Evolutionary conservation across 2,797 vertebrate genomes (phyloP), one percentile per base, ranked within the genome.

Genomic region (Enteromius treurensis): DNA sequence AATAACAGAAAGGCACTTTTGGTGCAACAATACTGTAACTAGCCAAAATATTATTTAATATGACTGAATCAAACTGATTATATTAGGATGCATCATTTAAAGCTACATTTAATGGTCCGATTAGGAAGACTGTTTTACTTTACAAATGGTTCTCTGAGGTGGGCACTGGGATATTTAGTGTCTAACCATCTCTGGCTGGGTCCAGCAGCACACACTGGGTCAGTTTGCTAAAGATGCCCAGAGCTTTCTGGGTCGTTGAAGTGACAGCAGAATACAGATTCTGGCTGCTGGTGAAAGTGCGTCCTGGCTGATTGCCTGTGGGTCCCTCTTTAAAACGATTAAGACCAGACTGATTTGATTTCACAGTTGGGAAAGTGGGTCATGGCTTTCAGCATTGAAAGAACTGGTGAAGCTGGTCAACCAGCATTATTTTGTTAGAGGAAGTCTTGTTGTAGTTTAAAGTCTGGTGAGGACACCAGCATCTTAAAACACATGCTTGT

Each of bases 341-440:
- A 60, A 64, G 71, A 71, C 47, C 13, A 42, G 79, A 45, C 34
- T 85, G 74, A 85, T 82, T 82, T 55, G 67, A 82, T 85, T 85
- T 85, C 42, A 76, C 40, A 73, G 70, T 49, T 49, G 23, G 77
- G 26, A 79, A 80, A 76, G 85, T 83, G 70, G 80, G 84, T 82
- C 80, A 82, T 34, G 75, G 49, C 53, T 77, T 53, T 83, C 40
- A 69, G 65, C 65, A 60, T 26, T 53, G 19, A 67, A 65, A 77
- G 26, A 49, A 23, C 75, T 77, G 55, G 55, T 62, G n/a, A 45
- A 45, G n/a, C 78, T 80, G 49, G 78, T 69, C 64, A 53, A 65
- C 58, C 58, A 76, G 6, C 21, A 21, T 29, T 3, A 64, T 78
- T 21, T 77, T 45, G 23, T 77, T 64, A 47, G 17, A 29, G 17